Conservation (phyloP, 2,888 invertebrate genomes). For the Archaeoteleia sp. region DNA sequence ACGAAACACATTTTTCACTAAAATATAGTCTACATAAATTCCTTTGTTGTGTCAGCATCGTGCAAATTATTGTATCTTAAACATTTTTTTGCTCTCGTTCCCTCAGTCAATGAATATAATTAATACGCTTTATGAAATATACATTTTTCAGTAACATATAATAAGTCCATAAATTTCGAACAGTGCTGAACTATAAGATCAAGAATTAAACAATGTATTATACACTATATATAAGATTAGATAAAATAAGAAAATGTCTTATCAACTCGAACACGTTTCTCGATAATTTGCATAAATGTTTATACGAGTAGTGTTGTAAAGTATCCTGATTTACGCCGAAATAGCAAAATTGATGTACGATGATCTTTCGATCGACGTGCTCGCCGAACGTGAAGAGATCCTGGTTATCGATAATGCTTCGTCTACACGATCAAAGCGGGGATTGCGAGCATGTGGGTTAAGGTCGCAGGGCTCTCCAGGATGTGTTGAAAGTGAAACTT, state of each 20-base stretch:
- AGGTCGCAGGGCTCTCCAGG: conserved; percentile 72
- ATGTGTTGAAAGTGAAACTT: conserved; percentile 74
- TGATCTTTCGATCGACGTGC: conserved; percentile 60
- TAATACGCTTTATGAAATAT: no score
- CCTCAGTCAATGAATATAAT: no score
- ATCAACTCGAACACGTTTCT: no score
- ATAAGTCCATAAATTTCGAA: no score
- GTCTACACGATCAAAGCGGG: conserved; percentile 57
- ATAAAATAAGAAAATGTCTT: no score
- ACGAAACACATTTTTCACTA: no score
- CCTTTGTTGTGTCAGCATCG: background rate
- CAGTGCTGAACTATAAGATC: no score
- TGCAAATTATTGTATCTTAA: background rate
- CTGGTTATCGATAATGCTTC: conserved; percentile 58
- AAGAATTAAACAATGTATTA: no score
- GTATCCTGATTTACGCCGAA: conserved; percentile 3
- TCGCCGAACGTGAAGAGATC: conserved; percentile 62
- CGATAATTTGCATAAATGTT: no score
- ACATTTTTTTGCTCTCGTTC: background rate
- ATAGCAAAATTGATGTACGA: conserved; percentile 25
- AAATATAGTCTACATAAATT: background rate
- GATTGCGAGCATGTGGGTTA: conserved; percentile 72
- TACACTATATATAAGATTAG: no score
- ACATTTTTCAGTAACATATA: no score
- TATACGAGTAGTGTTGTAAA: no score